phyloP scores from a whole-genome alignment of 2,113 vertebrate genomes.

The Protobothrops flavoviridis region DNA sequence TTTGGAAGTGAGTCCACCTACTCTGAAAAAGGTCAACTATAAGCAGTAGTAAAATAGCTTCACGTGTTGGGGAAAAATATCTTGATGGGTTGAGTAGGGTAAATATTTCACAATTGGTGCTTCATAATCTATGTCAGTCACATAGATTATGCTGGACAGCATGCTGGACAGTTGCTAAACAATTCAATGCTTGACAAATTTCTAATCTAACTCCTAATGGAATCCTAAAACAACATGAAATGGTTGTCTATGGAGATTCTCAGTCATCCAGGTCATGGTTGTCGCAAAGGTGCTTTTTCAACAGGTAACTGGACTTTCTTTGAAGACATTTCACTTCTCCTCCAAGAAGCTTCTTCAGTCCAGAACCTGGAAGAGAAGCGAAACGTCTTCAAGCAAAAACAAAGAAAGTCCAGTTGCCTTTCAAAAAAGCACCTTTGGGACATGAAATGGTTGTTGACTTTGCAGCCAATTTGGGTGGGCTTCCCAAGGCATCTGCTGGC shows the following conservation, averaged over 20 bases:
- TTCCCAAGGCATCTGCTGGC: not conserved
- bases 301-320: no score
- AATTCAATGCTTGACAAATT: not conserved
- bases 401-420: no score
- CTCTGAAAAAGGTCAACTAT: not conserved
- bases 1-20: not conserved
- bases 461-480: not conserved
- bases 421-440: no score
- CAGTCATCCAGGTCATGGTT: no score
- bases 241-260: not conserved
- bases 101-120: not conserved
- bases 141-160: not conserved
- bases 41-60: not conserved
- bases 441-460: not conserved
- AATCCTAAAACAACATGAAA: no score
- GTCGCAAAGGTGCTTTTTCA: no score
- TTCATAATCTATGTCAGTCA: not conserved
- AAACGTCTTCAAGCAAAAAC: no score
- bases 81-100: not conserved
- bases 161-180: not conserved
- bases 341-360: no score
- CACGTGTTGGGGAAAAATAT: not conserved
- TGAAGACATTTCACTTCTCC: no score
- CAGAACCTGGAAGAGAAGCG: no score
- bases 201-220: not conserved